Evolutionary conservation across 1,140 invertebrate species (phyloP).

Genomic region (Ptiloglossa arizonensis): DNA sequence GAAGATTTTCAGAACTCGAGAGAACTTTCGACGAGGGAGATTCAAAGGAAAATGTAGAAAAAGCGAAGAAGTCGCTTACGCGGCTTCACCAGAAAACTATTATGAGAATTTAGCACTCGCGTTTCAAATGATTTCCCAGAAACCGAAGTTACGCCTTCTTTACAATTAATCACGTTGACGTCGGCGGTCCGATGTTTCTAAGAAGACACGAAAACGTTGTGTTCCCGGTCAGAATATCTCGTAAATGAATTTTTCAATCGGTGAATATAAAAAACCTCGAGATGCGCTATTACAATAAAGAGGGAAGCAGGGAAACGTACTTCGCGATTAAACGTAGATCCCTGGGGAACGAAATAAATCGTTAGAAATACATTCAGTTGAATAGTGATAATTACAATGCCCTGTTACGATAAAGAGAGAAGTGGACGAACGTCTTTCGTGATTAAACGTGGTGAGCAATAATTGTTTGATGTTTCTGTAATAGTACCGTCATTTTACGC

Average conservation of each 20-base stretch:
- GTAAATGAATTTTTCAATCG: background rate
- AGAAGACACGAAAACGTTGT: background rate
- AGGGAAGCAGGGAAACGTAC: background rate
- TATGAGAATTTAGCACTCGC: background rate
- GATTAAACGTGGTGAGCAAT: no score
- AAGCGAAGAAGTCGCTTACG: background rate
- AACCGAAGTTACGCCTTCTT: background rate
- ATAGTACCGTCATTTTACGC: no score
- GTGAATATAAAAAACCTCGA: background rate
- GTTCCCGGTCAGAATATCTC: background rate
- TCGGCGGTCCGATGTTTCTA: background rate
- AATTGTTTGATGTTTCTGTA: no score
- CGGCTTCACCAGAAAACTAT: slow-evolving; percentile 37
- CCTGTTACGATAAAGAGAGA: no score
- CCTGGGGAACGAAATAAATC: no score
- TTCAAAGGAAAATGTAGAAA: background rate
- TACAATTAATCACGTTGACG: background rate
- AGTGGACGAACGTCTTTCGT: no score
- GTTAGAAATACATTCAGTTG: no score
- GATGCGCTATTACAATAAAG: background rate
- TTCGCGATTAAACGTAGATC: no score
- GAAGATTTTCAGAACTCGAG: background rate
- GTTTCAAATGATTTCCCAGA: background rate
- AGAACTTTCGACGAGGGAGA: background rate
- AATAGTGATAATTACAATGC: no score